Conservation (phyloP, 2,888 invertebrate genomes). For the Falcaria lacertinaria region DNA sequence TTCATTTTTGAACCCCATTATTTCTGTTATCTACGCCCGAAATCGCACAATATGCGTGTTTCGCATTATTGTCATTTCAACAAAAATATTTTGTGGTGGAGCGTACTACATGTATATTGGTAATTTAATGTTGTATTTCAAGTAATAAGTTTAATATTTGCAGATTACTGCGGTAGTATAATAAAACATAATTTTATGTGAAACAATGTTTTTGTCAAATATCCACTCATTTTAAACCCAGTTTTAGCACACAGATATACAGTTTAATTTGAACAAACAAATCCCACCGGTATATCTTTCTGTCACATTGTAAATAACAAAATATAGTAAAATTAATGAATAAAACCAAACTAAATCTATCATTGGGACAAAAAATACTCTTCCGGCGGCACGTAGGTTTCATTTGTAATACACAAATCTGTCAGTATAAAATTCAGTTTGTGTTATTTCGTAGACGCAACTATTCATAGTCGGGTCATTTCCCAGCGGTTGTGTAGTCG, state of each 20-base stretch:
- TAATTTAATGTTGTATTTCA: conserved; percentile 47
- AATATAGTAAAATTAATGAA: conserved; percentile 12
- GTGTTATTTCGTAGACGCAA: conserved; percentile 37
- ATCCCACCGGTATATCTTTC: not conserved
- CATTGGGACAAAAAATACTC: conserved; percentile 40
- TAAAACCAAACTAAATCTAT: conserved; percentile 41
- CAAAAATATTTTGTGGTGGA: conserved; percentile 72
- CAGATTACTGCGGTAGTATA: conserved; percentile 28
- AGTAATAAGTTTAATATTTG: conserved; percentile 43
- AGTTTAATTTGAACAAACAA: not conserved
- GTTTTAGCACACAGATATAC: not conserved
- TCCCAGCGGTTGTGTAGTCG: conserved; percentile 32
- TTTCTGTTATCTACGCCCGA: conserved; percentile 75
- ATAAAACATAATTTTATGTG: too few species aligned
- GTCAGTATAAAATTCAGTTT: conserved; percentile 56
- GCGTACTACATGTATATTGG: conserved; percentile 36
- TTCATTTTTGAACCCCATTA: conserved; percentile 80
- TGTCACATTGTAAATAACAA: not conserved
- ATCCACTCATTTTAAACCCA: conserved; percentile 15
- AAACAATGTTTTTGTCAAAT: conserved; percentile 17
- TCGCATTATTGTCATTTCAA: conserved; percentile 68
- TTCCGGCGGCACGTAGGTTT: conserved; percentile 46
- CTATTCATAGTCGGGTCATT: conserved; percentile 61
- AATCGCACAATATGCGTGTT: conserved; percentile 76
- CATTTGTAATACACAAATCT: conserved; percentile 72